Evolutionary conservation across 2,888 invertebrate species (phyloP), one percentile per base, ranked within the genome.

Genomic region (Sepioteuthis lessoniana): DNA sequence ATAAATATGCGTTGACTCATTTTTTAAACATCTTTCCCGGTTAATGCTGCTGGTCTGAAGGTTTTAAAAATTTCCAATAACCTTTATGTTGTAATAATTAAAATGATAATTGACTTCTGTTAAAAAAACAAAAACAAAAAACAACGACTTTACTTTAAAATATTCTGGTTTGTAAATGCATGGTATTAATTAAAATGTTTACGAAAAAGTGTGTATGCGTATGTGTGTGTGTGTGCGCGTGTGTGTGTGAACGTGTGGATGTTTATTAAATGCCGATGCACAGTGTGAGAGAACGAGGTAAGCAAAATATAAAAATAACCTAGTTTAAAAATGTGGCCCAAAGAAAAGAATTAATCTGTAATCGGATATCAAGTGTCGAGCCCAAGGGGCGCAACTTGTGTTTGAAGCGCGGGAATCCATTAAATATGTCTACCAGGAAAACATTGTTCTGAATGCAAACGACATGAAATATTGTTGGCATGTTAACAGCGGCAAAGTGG

Each of bases 361-460:
- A 76, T 76, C 76, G 19, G 76, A n/a, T n/a, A 76, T 76, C 76
- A 76, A 76, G 76, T 76, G 16, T 35, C 76, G 76, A 13, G 16
- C 76, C 76, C n/a, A n/a, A 35, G n/a, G n/a, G 76, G 76, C 76
- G 76, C n/a, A 76, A 76, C 76, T 76, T 35, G 76, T 76, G 76
- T 76, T 35, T 13, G n/a, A 76, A 35, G 76, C 76, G 13, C 76
- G 76, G 76, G 76, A 76, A 76, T 76, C 76, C 76, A 76, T 76
- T 76, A n/a, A 76, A 76, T 76, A 76, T 76, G 76, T n/a, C 76
- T 76, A n/a, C 76, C 76, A 76, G 76, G 76, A 76, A 76, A n/a
- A 76, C 76, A 76, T 16, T n/a, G 76, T 76, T n/a, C n/a, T 76
- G 76, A 76, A 76, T 76, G n/a, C n/a, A n/a, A 76, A 76, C n/a